These are phyloP conservation scores for Neocrepidodera transversa DNA, from an alignment of 2,888 invertebrate genomes.

Conservation along the genomic window DNA sequence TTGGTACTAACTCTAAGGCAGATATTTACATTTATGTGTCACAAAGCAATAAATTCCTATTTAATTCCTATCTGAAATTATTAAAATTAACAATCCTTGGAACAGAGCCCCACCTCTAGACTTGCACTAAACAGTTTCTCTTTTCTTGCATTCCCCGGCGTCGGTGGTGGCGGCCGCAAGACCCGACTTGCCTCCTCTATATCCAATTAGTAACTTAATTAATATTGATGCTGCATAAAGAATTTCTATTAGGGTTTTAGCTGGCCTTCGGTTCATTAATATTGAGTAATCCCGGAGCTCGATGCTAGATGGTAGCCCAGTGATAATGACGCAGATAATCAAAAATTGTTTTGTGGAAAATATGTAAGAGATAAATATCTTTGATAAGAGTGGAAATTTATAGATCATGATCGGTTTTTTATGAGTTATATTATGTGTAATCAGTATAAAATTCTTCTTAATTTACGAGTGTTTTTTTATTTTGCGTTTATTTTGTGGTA, in stretches of 20 bases:
- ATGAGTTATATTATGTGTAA: too few species aligned
- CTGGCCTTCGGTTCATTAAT: constrained; percentile 25
- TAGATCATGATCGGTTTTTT: too few species aligned
- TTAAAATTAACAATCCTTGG: too few species aligned
- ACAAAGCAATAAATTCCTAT: too few species aligned
- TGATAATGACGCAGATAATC: neutral
- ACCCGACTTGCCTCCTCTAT: constrained; percentile 49
- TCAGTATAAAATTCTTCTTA: too few species aligned
- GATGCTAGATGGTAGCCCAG: neutral
- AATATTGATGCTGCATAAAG: constrained; percentile 50
- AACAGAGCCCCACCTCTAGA: constrained; percentile 34
- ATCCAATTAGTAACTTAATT: constrained; percentile 54
- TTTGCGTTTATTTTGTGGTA: too few species aligned
- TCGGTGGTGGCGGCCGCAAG: constrained; percentile 49
- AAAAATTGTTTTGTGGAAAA: constrained; percentile 1
- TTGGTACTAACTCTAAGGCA: too few species aligned
- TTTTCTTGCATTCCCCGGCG: constrained; percentile 46
- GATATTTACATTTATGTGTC: too few species aligned
- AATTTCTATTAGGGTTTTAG: constrained; percentile 36
- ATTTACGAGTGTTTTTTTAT: too few species aligned
- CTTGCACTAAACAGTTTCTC: constrained; percentile 29
- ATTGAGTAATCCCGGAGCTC: constrained; percentile 24
- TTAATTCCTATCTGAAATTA: too few species aligned
- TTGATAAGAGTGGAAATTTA: too few species aligned
- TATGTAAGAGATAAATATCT: neutral